These are phyloP conservation scores for Xylocampa areola DNA, from an alignment of 2,888 invertebrate species.

Conservation along the genomic window DNA sequence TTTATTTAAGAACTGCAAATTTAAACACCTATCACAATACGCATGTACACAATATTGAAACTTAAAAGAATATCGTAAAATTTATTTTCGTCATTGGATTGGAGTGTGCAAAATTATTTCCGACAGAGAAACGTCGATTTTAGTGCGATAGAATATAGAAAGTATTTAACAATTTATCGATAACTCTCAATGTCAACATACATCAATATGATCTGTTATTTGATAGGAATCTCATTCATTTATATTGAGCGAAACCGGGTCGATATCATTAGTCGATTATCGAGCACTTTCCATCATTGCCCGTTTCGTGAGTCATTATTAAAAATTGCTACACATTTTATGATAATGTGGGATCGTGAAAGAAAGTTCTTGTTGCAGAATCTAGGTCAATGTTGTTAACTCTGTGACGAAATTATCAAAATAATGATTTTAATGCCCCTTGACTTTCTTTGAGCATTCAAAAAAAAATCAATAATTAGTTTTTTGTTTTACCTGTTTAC, in stretches of 20 bases:
- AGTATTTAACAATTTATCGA: conserved; percentile 44
- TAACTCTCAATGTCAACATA: conserved; percentile 45
- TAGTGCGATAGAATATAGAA: conserved; percentile 28
- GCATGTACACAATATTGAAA: too few species aligned
- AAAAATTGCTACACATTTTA: conserved; percentile 72
- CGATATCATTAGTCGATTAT: conserved; percentile 75
- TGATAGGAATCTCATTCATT: conserved; percentile 48
- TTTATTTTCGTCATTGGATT: conserved; percentile 1
- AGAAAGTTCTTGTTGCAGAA: conserved; percentile 70
- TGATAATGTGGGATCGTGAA: conserved; percentile 64
- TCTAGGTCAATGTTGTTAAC: conserved; percentile 60
- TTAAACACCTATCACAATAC: too few species aligned
- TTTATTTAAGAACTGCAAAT: too few species aligned
- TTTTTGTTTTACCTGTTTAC: conserved; percentile 31
- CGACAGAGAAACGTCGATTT: conserved; percentile 26
- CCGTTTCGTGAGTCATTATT: conserved; percentile 72
- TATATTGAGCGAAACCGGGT: conserved; percentile 63
- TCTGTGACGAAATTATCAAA: conserved; percentile 31
- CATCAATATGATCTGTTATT: conserved; percentile 40
- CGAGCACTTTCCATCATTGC: conserved; percentile 73
- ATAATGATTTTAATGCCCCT: conserved; percentile 8
- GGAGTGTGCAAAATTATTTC: conserved; percentile 18
- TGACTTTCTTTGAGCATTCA: conserved; percentile 5
- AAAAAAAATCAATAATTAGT: conserved; percentile 4
- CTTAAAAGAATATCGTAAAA: too few species aligned